Evolutionary conservation across 2,113 vertebrate species (phyloP), one percentile per base, ranked within the genome.

Genomic region (Sebastes fasciatus): DNA sequence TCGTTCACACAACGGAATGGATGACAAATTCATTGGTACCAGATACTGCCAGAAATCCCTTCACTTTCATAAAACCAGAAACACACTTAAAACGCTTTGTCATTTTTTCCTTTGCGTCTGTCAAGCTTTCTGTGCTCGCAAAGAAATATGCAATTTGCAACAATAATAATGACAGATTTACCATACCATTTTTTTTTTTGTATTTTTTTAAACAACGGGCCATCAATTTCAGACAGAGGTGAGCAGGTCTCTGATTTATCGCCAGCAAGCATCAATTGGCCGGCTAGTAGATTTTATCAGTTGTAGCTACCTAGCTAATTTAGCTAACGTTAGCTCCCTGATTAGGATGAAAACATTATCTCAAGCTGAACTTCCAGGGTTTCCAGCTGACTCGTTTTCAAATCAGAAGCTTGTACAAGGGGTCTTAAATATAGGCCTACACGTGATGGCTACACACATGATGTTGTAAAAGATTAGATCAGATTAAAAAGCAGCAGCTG

Each of bases 21-120:
- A 88, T 84, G 86, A 84, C 87, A 87, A 67, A 85, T 87, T 69
- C 58, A 42, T 60, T 62, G 75, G 49, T 55, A 61, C 57, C 60
- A 82, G 62, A 85, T 77, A 72, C 23, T 69, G n/a, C 48, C 8
- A 40, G 64, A 82, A 71, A 71, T 64, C 55, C 23, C 55, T 70
- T 73, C 16, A 21, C 73, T 80, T 83, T 85, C 23, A 58, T 34
- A 34, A 64, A 86, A 66, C 55, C 48, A 63, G 9, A 57, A 46
- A 52, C 58, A n/a, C 16, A 23, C 21, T 65, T 48, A 23, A 55
- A 73, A 26, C 34, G 17, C 4, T 3, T 52, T 19, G 14, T 49
- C 0, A 40, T 7, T 60, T 82, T 86, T 86, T 61, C n/a, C 45
- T 54, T 5, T 14, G 8, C 13, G 3, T 42, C 14, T 54, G 10